A percentile compares a stretch with the other conserved stretches of the same genome.
Conservation (phyloP, 2,797 vertebrate genomes). For the Phrynocephalus forsythii region DNA sequence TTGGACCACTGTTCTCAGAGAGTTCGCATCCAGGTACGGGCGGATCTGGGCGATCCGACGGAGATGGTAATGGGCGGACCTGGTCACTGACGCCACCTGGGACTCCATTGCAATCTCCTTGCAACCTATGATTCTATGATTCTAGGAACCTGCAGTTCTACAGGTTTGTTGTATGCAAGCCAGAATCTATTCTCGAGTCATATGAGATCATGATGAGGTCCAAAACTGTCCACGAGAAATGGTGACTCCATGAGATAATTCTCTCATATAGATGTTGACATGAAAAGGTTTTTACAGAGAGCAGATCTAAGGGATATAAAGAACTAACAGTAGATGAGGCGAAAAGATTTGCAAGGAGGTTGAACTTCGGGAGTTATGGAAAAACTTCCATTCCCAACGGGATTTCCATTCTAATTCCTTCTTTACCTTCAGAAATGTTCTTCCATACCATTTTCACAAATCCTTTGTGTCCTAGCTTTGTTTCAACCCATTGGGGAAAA, state of each 20-base stretch:
- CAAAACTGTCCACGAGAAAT: not conserved
- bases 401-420: not conserved
- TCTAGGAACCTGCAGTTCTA: not conserved
- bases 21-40: too few relatives aligned
- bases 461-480: constrained; percentile 15
- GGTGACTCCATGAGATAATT: not conserved
- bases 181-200: too few relatives aligned
- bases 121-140: too few relatives aligned
- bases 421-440: constrained; percentile 11
- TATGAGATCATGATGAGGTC: not conserved
- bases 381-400: not conserved
- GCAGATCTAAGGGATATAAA: not conserved
- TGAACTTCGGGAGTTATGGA: not conserved
- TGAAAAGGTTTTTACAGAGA: not conserved
- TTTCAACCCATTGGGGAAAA: constrained; percentile 9
- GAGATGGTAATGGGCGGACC: too few relatives aligned
- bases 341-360: not conserved
- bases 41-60: too few relatives aligned
- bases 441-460: not conserved
- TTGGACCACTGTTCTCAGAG: too few relatives aligned
- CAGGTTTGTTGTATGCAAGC: not conserved
- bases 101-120: too few relatives aligned
- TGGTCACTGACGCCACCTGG: too few relatives aligned
- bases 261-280: not conserved
- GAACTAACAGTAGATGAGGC: not conserved